A percentile compares a stretch with the other conserved stretches of the same genome.
Evolutionary conservation across 2,888 invertebrate species (phyloP).

Genomic region (Tethea ocularis): DNA sequence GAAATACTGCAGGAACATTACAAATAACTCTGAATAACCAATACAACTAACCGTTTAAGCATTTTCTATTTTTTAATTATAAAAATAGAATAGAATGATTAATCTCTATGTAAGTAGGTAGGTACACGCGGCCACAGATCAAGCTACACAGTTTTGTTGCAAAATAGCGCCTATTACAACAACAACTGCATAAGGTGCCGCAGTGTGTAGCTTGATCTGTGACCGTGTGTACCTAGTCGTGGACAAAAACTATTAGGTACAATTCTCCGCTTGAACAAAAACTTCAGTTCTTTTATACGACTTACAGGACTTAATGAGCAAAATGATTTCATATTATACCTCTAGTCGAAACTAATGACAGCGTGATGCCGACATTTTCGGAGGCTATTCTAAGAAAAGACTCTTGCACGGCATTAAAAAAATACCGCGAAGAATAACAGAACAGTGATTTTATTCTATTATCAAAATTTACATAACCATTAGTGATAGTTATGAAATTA

Average conservation of each 20-base stretch:
- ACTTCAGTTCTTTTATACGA: background rate
- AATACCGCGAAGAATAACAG: background rate
- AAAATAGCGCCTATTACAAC: too few species aligned
- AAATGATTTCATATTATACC: background rate
- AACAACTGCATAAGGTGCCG: too few species aligned
- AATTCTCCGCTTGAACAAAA: background rate
- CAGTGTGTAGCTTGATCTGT: too few species aligned
- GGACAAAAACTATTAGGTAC: too few species aligned
- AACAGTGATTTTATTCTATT: background rate
- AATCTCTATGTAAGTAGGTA: too few species aligned
- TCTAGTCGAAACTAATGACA: background rate
- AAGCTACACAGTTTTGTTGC: too few species aligned
- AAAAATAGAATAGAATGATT: too few species aligned
- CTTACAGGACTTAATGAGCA: background rate
- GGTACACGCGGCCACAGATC: too few species aligned
- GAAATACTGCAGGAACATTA: too few species aligned
- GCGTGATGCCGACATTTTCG: background rate
- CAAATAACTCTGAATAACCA: too few species aligned
- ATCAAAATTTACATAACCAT: background rate
- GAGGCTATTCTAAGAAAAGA: background rate
- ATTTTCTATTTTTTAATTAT: background rate
- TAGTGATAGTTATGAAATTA: background rate
- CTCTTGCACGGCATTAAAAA: background rate
- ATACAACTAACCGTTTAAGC: background rate
- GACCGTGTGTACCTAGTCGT: too few species aligned